Conservation (phyloP, 2,888 invertebrate species). For the Hoplodrina blanda region DNA sequence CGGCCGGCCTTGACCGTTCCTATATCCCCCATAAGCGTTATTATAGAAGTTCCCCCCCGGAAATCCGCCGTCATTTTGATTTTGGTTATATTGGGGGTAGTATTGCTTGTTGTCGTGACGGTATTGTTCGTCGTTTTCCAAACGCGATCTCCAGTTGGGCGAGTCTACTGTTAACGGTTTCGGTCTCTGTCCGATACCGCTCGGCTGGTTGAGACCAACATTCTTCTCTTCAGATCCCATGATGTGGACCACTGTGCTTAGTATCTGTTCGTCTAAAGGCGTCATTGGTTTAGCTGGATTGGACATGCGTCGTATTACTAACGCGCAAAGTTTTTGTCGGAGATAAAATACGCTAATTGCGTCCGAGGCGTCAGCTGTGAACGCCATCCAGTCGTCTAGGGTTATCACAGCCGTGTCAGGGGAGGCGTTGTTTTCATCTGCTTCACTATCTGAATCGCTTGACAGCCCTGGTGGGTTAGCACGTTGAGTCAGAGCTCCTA, state of each 20-base stretch:
- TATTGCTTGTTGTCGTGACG: constrained; percentile 70
- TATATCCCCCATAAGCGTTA: constrained; percentile 70
- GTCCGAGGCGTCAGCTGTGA: constrained; percentile 92
- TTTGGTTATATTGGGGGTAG: constrained; percentile 73
- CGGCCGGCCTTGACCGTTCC: constrained; percentile 74
- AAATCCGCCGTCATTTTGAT: constrained; percentile 69
- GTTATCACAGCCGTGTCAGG: constrained; percentile 88
- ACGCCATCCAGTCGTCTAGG: constrained; percentile 94
- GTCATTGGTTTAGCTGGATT: constrained; percentile 90
- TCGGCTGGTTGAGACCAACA: constrained; percentile 92
- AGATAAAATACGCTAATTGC: constrained; percentile 92
- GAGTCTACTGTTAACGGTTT: constrained; percentile 92
- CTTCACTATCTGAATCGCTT: constrained; percentile 87
- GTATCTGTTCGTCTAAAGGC: constrained; percentile 92
- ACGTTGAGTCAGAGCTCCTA: constrained; percentile 83
- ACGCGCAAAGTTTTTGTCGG: constrained; percentile 93
- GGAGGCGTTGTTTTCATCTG: constrained; percentile 80
- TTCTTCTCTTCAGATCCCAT: constrained; percentile 93
- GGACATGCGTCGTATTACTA: constrained; percentile 92
- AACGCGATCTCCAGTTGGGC: constrained; percentile 82
- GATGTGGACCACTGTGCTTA: constrained; percentile 92
- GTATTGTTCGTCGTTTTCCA: constrained; percentile 76
- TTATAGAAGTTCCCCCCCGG: constrained; percentile 72
- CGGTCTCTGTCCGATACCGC: constrained; percentile 94
- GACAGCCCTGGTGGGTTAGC: constrained; percentile 86